Evolutionary conservation across 2,797 vertebrate genomes (phyloP).

Genomic region (Aldrovandia affinis): DNA sequence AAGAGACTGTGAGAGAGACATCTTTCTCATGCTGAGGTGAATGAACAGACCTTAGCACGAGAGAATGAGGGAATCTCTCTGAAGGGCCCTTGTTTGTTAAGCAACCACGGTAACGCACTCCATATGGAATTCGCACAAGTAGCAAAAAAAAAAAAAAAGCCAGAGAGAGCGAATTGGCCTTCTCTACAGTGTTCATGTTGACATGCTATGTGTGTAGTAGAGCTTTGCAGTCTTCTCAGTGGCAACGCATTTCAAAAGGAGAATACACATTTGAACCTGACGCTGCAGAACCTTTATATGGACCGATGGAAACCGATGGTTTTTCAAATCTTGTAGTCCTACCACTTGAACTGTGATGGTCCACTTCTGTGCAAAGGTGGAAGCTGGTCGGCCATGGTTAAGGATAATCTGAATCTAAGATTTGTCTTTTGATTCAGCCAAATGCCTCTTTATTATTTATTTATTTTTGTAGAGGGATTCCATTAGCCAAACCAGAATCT

Average conservation of each 20-base stretch:
- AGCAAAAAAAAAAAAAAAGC: slow-evolving; percentile 47
- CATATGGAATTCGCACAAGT: slow-evolving; percentile 55
- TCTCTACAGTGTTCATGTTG: slow-evolving; percentile 8
- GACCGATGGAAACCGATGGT: not conserved
- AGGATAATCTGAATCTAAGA: no score
- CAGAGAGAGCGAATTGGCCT: not conserved
- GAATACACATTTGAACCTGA: not conserved
- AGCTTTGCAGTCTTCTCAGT: not conserved
- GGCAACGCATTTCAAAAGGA: not conserved
- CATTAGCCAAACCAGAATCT: no score
- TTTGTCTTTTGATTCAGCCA: no score
- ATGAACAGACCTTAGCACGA: slow-evolving; percentile 60
- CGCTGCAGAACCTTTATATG: not conserved
- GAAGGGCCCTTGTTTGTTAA: slow-evolving; percentile 61
- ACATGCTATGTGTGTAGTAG: not conserved
- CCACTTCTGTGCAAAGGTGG: no score
- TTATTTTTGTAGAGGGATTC: no score
- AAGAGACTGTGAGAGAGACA: slow-evolving; percentile 31
- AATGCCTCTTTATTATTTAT: no score
- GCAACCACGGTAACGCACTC: slow-evolving; percentile 69
- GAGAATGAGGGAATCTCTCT: slow-evolving; percentile 55
- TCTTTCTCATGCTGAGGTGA: slow-evolving; percentile 48
- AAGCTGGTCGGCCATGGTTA: no score
- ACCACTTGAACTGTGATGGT: not conserved
- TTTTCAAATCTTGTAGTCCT: not conserved